A percentile compares a stretch with the other conserved stretches of the same genome.
Conservation (phyloP, 2,888 invertebrate genomes). For the Cheilosia scutellata region DNA sequence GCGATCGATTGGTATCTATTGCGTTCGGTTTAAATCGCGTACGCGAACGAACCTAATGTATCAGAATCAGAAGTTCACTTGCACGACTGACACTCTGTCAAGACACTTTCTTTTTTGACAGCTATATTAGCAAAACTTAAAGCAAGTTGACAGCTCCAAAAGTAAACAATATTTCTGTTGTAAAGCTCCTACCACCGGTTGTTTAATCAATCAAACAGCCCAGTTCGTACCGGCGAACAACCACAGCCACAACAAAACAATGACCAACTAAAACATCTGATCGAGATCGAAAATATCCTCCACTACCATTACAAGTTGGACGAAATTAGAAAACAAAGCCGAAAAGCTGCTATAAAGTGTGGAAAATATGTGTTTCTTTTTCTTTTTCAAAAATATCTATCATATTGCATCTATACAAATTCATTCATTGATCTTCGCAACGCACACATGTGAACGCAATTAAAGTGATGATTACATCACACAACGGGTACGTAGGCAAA, state of each 20-base stretch:
- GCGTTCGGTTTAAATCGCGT: no score
- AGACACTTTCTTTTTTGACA: neutral
- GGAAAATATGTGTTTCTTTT: neutral
- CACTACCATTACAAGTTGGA: neutral
- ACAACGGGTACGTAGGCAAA: constrained; percentile 1
- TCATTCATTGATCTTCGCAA: constrained; percentile 24
- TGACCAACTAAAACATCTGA: neutral
- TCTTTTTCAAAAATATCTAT: constrained; percentile 10
- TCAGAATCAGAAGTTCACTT: neutral
- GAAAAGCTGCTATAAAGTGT: neutral
- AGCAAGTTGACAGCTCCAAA: neutral
- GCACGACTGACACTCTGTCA: neutral
- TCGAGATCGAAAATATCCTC: neutral
- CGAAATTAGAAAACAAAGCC: constrained; percentile 13
- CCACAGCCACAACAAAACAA: constrained; percentile 1
- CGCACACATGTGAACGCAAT: constrained; percentile 19
- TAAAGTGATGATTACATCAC: constrained; percentile 45
- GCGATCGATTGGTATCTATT: no score
- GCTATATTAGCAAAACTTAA: neutral
- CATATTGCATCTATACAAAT: neutral
- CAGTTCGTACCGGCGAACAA: neutral
- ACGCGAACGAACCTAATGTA: no score
- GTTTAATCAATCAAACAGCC: neutral
- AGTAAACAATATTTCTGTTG: neutral
- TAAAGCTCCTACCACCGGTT: neutral